A percentile compares a stretch with the other conserved stretches of the same genome.
Evolutionary conservation across 1,140 invertebrate genomes (phyloP).

Genomic region (Diuraphis noxia): DNA sequence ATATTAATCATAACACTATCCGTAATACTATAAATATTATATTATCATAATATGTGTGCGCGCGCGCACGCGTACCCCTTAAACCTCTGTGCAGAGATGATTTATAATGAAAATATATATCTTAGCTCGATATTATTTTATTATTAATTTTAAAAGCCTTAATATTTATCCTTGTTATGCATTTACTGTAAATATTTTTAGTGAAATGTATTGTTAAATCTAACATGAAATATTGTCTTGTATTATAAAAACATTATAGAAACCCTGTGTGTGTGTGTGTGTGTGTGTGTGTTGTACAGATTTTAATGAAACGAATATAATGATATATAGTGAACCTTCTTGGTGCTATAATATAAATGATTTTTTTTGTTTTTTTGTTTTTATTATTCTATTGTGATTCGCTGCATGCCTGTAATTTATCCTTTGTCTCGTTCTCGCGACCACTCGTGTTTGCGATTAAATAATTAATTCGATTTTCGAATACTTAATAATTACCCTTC

Average conservation of each 20-base stretch:
- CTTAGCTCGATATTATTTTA: neutral
- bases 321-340: conserved; percentile 19
- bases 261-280: conserved; percentile 19
- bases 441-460: neutral
- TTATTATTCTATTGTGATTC: no score
- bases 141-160: conserved; percentile 46
- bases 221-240: conserved; percentile 34
- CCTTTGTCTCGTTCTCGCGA: neutral
- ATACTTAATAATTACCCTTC: no score
- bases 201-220: conserved; percentile 51
- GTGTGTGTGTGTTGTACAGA: conserved; percentile 37
- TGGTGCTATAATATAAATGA: conserved; percentile 39
- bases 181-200: conserved; percentile 51
- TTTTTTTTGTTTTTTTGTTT: neutral
- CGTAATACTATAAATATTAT: neutral
- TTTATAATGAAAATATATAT: neutral
- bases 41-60: neutral
- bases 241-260: conserved; percentile 40
- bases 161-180: conserved; percentile 52
- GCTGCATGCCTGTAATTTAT: neutral
- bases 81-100: conserved; percentile 20
- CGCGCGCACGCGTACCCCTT: neutral
- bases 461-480: no score
- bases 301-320: conserved; percentile 44
- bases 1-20: neutral